Evolutionary conservation across 2,113 vertebrate genomes (phyloP), one percentile per base, ranked within the genome.

Genomic region (Dicaeum eximium): DNA sequence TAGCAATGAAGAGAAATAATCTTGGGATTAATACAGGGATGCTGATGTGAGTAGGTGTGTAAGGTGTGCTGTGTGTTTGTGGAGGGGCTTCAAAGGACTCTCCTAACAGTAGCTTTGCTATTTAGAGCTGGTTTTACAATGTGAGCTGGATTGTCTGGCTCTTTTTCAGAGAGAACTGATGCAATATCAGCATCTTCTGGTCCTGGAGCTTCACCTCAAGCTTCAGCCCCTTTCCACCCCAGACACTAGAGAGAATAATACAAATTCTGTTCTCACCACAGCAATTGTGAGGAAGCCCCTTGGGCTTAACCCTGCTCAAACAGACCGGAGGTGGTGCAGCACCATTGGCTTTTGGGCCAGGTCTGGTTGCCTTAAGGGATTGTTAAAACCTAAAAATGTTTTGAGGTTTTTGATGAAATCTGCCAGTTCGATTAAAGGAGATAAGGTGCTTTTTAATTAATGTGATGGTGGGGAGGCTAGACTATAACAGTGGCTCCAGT

Each of bases 371-470:
- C 45, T 57, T 31, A 31, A 60, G 31, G 71, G 64, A 21, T 4
- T 64, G 13, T 47, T 80, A 79, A 77, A 91, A 72, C 45, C 53
- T 75, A 4, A 53, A 72, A 69, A 31, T 8, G 2, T 75, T 86
- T 21, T 47, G 38, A 78, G 56, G 64, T 91, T 81, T 82, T 65
- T 82, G 42, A n/a, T 74, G 73, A 72, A 84, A 89, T 47, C 53
- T 85, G 50, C 65, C 6, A 2, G 35, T 37, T 80, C 6, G 15
- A 74, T 66, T 73, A 88, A 77, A 53, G 90, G 71, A 86, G 57
- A 73, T 86, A 20, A 92, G 37, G 40, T 65, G 44, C 35, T 78
- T 83, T 93, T 83, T 92, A 96, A 82, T 95, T 89, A 92, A 54
- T 18, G 0, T 2, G 44, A 4, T 80, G 50, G 53, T 66, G 35